Evolutionary conservation across 1,140 invertebrate species (phyloP), one percentile per base, ranked within the genome.

Genomic region (Papilio helenus): DNA sequence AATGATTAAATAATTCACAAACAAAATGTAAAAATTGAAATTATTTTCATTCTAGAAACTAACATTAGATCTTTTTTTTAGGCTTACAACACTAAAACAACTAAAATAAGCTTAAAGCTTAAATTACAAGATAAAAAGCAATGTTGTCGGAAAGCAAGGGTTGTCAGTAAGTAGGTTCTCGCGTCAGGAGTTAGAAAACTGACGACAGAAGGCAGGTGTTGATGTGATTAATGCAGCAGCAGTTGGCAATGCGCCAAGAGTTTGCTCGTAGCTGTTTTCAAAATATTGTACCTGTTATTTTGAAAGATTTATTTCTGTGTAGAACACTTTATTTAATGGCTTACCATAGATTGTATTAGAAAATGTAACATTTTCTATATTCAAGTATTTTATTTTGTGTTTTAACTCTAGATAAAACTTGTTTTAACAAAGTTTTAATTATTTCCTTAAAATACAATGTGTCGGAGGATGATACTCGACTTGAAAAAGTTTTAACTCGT

Each of bases 171-270:
- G 8, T 4, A 34, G 26, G 61, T 29, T 16, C 16, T 68, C 10
- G 26, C 14, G 26, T 68, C 61, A 68, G 61, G 10, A 61, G 26
- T 55, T n/a, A 9, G 51, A 20, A 46, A 9, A 3, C 26, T 68
- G 4, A 5, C 26, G 61, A 34, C 26, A 29, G 61, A 2, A 68
- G 1, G 61, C 61, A 68, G 26, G 61, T 68, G 23, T 7, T 68
- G n/a, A 68, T 7, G 23, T 68, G 61, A 68, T 68, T 68, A 68
- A 68, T 68, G 23, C 26, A 68, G 61, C 12, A 29, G 61, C 23
- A 68, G 61, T 29, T 68, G 61, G 61, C 61, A 29, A 29, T 14
- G 12, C 26, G 61, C 61, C 61, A 34, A 29, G 61, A 12, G 61
- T 29, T 29, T 68, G 61, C 26, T 29, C 26, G 26, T 3, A 65